A percentile compares a stretch with the other conserved stretches of the same genome.
Evolutionary conservation across 2,888 invertebrate species (phyloP).

Genomic region (Archaeoteleia sp.): DNA sequence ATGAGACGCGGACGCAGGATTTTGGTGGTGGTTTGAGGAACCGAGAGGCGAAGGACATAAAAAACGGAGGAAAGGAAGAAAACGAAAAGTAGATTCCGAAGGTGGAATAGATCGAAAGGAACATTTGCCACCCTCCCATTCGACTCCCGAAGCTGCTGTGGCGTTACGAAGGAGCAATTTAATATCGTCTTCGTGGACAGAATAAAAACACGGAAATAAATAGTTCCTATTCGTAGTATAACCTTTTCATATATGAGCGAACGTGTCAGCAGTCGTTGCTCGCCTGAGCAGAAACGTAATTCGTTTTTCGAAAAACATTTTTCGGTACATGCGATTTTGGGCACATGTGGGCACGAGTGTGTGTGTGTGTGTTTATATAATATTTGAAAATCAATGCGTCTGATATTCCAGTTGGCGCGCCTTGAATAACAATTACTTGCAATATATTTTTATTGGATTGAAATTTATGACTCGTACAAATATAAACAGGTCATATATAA

Average conservation of each 20-base stretch:
- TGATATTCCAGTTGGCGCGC: too few relatives aligned
- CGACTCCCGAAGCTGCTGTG: slow-evolving; percentile 15
- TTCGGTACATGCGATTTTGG: too few relatives aligned
- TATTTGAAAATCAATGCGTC: too few relatives aligned
- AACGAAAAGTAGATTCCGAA: slow-evolving; percentile 33
- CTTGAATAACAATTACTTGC: too few relatives aligned
- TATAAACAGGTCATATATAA: too few relatives aligned
- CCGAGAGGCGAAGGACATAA: slow-evolving; percentile 12
- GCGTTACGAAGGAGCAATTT: slow-evolving; percentile 66
- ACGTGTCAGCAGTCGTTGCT: slow-evolving; percentile 36
- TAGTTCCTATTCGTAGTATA: slow-evolving; percentile 59
- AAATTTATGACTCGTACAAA: too few relatives aligned
- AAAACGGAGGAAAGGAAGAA: slow-evolving; percentile 10
- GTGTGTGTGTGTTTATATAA: too few relatives aligned
- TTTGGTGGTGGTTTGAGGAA: slow-evolving; percentile 24
- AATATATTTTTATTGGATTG: too few relatives aligned
- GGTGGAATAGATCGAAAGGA: slow-evolving; percentile 44
- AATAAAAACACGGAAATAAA: slow-evolving; percentile 70
- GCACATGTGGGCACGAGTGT: too few relatives aligned
- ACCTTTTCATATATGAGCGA: slow-evolving; percentile 36
- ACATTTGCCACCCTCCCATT: slow-evolving; percentile 35
- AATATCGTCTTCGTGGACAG: slow-evolving; percentile 67
- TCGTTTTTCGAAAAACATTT: slow-evolving; percentile 20
- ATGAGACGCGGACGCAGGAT: slow-evolving; percentile 23
- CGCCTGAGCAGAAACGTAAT: slow-evolving; percentile 30